Percentiles rank a stretch among this genome's conserved stretches.
Conservation (phyloP, 1,140 invertebrate species). For the Halesus radiatus region DNA sequence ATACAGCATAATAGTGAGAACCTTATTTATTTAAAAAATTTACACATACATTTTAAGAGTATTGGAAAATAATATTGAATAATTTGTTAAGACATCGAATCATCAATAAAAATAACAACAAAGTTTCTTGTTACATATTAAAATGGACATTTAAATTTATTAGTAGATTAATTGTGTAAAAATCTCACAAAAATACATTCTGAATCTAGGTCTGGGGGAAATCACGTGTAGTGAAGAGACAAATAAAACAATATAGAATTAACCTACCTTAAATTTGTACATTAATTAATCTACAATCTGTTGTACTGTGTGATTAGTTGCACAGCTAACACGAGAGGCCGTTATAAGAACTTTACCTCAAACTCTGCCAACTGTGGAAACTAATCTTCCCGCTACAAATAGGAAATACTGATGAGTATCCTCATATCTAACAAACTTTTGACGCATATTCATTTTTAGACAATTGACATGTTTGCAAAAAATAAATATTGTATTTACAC, state of each 20-base stretch:
- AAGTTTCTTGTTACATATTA: not conserved
- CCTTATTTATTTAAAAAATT: constrained; percentile 24
- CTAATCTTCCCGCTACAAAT: not conserved
- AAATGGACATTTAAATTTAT: constrained; percentile 13
- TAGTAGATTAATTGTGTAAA: not conserved
- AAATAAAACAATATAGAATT: not conserved
- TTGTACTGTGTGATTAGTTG: not conserved
- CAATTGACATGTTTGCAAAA: constrained; percentile 9
- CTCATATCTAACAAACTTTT: not conserved
- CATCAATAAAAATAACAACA: not conserved
- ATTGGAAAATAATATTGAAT: constrained; percentile 13
- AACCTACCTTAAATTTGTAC: constrained; percentile 9
- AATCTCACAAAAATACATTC: not conserved
- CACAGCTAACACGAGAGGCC: too few species aligned
- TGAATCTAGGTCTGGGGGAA: not conserved
- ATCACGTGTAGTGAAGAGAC: not conserved
- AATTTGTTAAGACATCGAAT: not conserved
- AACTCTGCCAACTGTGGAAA: too few species aligned
- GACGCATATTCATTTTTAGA: not conserved
- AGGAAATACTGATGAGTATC: constrained; percentile 16
- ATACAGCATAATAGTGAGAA: constrained; percentile 12
- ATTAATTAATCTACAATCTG: constrained; percentile 13
- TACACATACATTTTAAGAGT: constrained; percentile 17
- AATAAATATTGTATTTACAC: constrained; percentile 9
- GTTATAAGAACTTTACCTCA: too few species aligned